These are phyloP conservation scores for Caranx melampygus DNA, from an alignment of 2,113 vertebrate species.

Conservation along the genomic window DNA sequence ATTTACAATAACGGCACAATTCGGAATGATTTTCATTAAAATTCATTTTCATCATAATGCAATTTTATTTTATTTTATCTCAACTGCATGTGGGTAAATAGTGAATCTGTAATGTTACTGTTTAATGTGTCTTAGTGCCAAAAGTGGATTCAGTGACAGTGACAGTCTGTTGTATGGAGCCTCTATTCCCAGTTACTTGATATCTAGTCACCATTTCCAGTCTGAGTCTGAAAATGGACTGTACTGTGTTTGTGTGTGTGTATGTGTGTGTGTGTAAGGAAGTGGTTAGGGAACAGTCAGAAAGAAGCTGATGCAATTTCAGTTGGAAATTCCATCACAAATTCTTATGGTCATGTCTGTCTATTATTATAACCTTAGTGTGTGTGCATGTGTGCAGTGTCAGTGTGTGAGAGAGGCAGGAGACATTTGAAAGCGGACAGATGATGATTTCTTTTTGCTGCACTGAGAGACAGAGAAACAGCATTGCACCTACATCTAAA, in stretches of 20 bases:
- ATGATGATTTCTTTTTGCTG: background rate
- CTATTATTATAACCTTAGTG: conserved; percentile 40
- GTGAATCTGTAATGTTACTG: background rate
- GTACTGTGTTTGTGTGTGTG: conserved; percentile 3
- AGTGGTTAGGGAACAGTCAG: conserved; percentile 22
- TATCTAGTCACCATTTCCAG: conserved; percentile 36
- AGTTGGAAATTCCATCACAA: conserved; percentile 62
- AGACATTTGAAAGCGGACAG: background rate
- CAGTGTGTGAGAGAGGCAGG: background rate
- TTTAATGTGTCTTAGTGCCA: background rate
- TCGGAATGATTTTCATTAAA: conserved; percentile 26
- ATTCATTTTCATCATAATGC: conserved; percentile 21
- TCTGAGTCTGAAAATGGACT: conserved; percentile 33
- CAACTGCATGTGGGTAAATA: background rate
- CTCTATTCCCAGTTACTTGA: conserved; percentile 29
- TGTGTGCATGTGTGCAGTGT: conserved; percentile 14
- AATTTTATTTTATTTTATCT: background rate
- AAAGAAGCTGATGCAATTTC: conserved; percentile 64
- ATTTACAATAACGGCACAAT: conserved; percentile 13
- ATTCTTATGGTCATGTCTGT: conserved; percentile 46
- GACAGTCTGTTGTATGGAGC: background rate
- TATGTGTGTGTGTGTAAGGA: background rate
- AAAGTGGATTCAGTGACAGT: background rate
- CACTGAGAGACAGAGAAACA: background rate
- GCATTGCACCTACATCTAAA: background rate